A percentile compares a stretch with the other conserved stretches of the same genome.
Evolutionary conservation across 2,888 invertebrate genomes (phyloP).

Genomic region (Trichopria drosophilae): DNA sequence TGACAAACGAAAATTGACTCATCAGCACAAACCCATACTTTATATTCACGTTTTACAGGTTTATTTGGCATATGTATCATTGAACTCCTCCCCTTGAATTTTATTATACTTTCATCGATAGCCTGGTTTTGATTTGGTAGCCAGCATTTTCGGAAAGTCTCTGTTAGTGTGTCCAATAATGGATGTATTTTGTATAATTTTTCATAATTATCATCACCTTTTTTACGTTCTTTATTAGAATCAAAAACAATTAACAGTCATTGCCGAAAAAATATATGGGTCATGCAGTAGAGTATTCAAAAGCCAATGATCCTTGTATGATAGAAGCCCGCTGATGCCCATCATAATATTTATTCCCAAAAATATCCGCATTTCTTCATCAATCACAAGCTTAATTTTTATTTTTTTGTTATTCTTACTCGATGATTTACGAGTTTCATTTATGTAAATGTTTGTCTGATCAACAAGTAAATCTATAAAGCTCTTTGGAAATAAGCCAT

Average conservation of each 20-base stretch:
- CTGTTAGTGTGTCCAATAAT: background rate
- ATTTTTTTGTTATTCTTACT: too few relatives aligned
- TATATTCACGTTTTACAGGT: constrained; percentile 1
- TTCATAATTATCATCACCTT: background rate
- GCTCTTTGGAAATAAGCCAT: too few relatives aligned
- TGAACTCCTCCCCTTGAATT: background rate
- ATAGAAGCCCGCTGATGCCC: constrained; percentile 36
- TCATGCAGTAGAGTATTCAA: too few relatives aligned
- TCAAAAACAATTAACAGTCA: background rate
- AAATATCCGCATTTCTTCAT: constrained; percentile 35
- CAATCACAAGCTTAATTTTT: too few relatives aligned
- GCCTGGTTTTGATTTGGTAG: background rate
- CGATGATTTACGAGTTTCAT: constrained; percentile 34
- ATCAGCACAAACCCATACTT: background rate
- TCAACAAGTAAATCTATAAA: too few relatives aligned
- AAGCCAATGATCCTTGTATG: constrained; percentile 38
- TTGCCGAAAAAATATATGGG: too few relatives aligned
- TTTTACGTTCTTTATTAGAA: background rate
- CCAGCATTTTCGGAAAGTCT: background rate
- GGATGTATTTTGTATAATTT: background rate
- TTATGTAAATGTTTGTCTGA: too few relatives aligned
- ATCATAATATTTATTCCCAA: constrained; percentile 38
- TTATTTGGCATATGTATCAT: background rate
- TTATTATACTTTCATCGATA: background rate
- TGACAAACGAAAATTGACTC: background rate